Conservation (phyloP, 1,140 invertebrate genomes). For the Diuraphis noxia region DNA sequence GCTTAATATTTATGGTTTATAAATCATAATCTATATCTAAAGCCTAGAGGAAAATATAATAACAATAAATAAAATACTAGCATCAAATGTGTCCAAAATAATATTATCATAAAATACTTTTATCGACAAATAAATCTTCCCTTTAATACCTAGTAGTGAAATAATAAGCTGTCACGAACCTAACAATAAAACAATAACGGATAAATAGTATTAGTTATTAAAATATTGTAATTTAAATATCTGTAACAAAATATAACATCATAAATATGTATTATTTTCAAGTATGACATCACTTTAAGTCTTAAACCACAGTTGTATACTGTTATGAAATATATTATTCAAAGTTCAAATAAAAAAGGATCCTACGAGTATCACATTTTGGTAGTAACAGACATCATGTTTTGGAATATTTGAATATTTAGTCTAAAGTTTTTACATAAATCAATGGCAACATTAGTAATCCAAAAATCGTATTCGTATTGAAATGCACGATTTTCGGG, state of each 20-base stretch:
- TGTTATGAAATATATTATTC: not conserved
- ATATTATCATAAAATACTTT: no score
- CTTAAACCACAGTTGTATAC: not conserved
- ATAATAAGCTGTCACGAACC: no score
- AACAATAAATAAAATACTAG: no score
- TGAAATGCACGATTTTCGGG: not conserved
- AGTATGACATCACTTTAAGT: not conserved
- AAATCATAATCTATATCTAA: no score
- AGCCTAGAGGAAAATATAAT: no score
- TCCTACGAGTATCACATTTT: not conserved
- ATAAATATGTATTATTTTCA: not conserved
- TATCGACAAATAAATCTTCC: not conserved
- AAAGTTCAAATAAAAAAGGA: not conserved
- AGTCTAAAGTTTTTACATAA: not conserved
- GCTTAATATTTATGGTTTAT: no score
- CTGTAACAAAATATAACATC: no score
- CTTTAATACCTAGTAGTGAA: no score
- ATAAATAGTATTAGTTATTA: no score
- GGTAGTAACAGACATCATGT: not conserved
- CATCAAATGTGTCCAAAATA: no score
- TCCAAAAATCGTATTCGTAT: not conserved
- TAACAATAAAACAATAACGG: no score
- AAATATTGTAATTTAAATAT: no score
- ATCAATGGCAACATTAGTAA: not conserved
- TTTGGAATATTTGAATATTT: not conserved